Conservation (phyloP, 2,888 invertebrate genomes). For the Slavum lentiscoides region DNA sequence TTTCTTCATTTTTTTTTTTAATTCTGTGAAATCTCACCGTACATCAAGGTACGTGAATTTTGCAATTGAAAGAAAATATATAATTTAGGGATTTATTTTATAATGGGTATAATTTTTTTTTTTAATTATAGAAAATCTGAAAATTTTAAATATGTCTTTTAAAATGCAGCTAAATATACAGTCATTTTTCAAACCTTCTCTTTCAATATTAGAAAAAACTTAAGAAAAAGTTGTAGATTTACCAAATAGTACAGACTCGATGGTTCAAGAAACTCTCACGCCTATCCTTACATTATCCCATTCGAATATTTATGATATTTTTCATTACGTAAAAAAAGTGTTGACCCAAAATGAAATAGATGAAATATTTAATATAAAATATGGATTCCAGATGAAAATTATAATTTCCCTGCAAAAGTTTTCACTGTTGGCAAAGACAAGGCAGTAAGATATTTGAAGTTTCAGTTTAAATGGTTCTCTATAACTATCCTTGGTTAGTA, state of each 20-base stretch:
- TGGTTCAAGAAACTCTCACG: not conserved
- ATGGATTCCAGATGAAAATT: constrained; percentile 17
- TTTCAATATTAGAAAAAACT: not conserved
- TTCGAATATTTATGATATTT: not conserved
- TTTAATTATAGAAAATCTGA: not conserved
- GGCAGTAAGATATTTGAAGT: constrained; percentile 7
- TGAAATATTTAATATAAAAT: not conserved
- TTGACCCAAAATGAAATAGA: not conserved
- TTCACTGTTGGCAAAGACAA: constrained; percentile 1
- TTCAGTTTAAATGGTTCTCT: constrained; percentile 31
- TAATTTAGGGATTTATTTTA: not conserved
- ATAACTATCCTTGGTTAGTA: constrained; percentile 35
- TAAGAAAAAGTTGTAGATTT: constrained; percentile 5
- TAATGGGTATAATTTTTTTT: not conserved
- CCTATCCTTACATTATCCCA: not conserved
- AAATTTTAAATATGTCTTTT: not conserved
- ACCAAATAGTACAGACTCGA: constrained; percentile 13
- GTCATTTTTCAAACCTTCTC: constrained; percentile 1
- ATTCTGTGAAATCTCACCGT: too few species aligned
- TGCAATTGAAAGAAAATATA: not conserved
- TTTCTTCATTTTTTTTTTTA: too few species aligned
- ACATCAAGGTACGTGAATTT: too few species aligned
- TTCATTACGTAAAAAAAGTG: constrained; percentile 5
- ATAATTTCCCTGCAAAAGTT: not conserved
- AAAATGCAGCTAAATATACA: constrained; percentile 6